These are phyloP conservation scores for Coremacera marginata DNA, from an alignment of 2,888 invertebrate species.

Conservation along the genomic window DNA sequence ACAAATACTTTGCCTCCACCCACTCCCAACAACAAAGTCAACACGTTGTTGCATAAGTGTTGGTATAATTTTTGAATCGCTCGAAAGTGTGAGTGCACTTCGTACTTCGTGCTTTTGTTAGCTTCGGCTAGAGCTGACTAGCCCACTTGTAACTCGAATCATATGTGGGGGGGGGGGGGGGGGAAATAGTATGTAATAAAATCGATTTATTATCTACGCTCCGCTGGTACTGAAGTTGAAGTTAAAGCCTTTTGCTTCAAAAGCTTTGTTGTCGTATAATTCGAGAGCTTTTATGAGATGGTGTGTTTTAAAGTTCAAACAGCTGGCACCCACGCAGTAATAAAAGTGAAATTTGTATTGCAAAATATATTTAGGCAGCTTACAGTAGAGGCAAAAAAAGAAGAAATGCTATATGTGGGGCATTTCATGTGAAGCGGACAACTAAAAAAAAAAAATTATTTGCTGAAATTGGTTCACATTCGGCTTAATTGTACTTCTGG, in stretches of 20 bases:
- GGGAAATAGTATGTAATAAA: background rate
- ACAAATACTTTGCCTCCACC: background rate
- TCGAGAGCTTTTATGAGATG: background rate
- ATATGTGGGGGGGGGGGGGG: background rate
- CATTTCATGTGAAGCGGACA: too few relatives aligned
- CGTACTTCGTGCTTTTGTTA: background rate
- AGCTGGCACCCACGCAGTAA: conserved; percentile 29
- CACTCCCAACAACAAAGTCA: background rate
- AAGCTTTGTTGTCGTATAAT: background rate
- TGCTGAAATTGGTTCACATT: too few relatives aligned
- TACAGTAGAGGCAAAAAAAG: background rate
- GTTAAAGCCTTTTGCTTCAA: background rate
- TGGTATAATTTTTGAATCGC: background rate
- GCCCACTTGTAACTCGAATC: conserved; percentile 25
- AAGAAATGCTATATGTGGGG: too few relatives aligned
- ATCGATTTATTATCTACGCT: conserved; percentile 4
- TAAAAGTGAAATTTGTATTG: conserved; percentile 31
- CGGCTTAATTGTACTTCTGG: too few relatives aligned
- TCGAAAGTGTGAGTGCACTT: background rate
- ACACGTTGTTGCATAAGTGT: conserved; percentile 24
- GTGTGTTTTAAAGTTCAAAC: background rate
- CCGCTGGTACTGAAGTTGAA: background rate
- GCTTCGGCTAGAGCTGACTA: background rate
- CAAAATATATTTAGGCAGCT: background rate
- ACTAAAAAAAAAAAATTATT: too few relatives aligned